A percentile compares a stretch with the other conserved stretches of the same genome.
These are phyloP conservation scores for Chaetura pelagica DNA, from an alignment of 2,113 vertebrate genomes.

Conservation along the genomic window DNA sequence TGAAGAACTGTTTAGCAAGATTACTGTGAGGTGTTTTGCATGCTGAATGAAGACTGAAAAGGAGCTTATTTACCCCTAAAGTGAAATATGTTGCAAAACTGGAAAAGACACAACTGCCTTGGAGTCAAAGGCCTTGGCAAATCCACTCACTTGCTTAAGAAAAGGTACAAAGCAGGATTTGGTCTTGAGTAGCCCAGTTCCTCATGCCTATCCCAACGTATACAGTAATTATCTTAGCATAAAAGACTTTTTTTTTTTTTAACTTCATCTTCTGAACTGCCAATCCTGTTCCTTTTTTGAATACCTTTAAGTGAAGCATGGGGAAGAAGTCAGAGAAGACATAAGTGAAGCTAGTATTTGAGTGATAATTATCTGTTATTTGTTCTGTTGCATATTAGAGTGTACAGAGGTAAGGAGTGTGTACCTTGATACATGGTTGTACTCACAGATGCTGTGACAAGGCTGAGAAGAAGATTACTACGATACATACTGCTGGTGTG, in stretches of 20 bases:
- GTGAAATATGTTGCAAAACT: conserved; percentile 40
- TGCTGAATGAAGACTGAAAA: conserved; percentile 32
- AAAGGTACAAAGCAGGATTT: background rate
- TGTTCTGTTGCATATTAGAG: background rate
- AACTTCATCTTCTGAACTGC: background rate
- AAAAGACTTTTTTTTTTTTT: background rate
- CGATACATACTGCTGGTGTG: background rate
- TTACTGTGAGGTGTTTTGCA: conserved; percentile 37
- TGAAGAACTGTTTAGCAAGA: conserved; percentile 45
- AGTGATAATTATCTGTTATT: background rate
- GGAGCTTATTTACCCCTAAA: conserved; percentile 39
- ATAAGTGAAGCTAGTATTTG: background rate
- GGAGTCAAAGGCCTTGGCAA: conserved; percentile 15
- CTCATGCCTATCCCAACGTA: background rate
- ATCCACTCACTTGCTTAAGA: background rate
- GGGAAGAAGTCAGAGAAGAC: background rate
- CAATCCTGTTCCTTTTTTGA: background rate
- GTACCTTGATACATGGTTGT: background rate
- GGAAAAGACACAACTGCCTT: conserved; percentile 33
- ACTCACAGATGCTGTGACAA: background rate
- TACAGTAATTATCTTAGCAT: background rate
- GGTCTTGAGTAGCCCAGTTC: background rate
- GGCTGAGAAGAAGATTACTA: background rate
- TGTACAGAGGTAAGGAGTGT: background rate
- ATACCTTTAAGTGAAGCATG: background rate